Evolutionary conservation across 2,888 invertebrate species (phyloP).

Genomic region (Prosapia bicincta): DNA sequence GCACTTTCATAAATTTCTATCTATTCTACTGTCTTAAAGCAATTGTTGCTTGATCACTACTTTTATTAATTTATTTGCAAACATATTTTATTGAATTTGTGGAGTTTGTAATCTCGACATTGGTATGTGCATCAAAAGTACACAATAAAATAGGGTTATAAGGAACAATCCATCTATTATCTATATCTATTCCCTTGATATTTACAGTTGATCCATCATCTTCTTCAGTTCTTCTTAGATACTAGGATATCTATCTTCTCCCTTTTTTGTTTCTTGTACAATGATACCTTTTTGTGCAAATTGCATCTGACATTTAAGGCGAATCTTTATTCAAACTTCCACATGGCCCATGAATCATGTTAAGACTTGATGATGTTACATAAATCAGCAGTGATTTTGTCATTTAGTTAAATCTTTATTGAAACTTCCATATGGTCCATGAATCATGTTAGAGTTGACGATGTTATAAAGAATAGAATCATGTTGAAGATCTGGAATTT

Average conservation of each 20-base stretch:
- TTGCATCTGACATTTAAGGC: conserved; percentile 44
- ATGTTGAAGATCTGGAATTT: conserved; percentile 41
- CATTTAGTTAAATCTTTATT: conserved; percentile 38
- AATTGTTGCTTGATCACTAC: not conserved
- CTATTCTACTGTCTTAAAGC: not conserved
- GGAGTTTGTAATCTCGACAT: not conserved
- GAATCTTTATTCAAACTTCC: conserved; percentile 28
- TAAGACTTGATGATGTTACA: conserved; percentile 31
- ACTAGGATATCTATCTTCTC: conserved; percentile 43
- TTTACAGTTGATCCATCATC: not conserved
- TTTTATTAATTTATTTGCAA: not conserved
- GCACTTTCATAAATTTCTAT: not conserved
- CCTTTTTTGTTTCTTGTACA: conserved; percentile 16
- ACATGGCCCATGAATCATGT: not conserved
- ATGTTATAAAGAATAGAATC: conserved; percentile 39
- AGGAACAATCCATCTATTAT: not conserved
- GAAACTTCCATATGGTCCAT: not conserved
- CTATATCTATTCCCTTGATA: not conserved
- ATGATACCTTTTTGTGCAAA: conserved; percentile 45
- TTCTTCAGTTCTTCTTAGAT: conserved; percentile 38
- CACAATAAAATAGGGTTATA: not conserved
- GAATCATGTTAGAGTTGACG: conserved; percentile 11
- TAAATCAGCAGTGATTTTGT: conserved; percentile 38
- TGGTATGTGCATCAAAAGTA: not conserved
- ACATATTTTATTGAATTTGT: not conserved